Evolutionary conservation across 2,113 vertebrate species (phyloP).

Genomic region (Urocynchramus pylzowi): DNA sequence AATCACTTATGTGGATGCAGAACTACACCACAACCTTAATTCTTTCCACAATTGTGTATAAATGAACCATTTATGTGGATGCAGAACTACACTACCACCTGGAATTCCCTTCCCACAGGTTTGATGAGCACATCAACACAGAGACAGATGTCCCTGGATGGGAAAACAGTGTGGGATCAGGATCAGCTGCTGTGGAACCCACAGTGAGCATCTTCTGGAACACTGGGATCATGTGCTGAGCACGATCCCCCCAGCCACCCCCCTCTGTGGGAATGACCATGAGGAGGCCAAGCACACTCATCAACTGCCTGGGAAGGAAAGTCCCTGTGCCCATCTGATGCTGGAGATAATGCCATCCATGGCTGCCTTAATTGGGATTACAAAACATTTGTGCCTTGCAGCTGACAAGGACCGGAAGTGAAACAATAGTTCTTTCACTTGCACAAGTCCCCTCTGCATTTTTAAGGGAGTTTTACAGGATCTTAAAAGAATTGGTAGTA

Average conservation of each 20-base stretch:
- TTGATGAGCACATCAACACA: fast-evolving
- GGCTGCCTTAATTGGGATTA: not conserved
- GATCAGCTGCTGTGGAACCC: not conserved
- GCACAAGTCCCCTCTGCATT: not conserved
- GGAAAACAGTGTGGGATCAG: fast-evolving
- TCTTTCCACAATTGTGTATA: no score
- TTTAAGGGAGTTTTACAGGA: not conserved
- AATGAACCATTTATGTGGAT: fast-evolving
- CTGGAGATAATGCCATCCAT: not conserved
- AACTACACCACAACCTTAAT: no score
- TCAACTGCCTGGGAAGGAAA: not conserved
- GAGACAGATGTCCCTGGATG: not conserved
- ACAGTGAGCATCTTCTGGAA: fast-evolving
- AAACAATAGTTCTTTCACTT: constrained; percentile 24
- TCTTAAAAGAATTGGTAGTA: not conserved
- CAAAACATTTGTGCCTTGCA: not conserved
- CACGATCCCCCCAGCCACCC: not conserved
- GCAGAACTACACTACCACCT: no score
- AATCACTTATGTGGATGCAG: not conserved
- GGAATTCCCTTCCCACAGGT: not conserved
- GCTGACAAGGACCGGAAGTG: constrained; percentile 1
- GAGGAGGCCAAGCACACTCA: not conserved
- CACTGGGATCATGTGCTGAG: not conserved
- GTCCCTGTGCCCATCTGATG: not conserved
- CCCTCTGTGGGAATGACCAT: fast-evolving